phyloP scores from a whole-genome alignment of 2,888 invertebrate species.

The Agrotis ipsilon region DNA sequence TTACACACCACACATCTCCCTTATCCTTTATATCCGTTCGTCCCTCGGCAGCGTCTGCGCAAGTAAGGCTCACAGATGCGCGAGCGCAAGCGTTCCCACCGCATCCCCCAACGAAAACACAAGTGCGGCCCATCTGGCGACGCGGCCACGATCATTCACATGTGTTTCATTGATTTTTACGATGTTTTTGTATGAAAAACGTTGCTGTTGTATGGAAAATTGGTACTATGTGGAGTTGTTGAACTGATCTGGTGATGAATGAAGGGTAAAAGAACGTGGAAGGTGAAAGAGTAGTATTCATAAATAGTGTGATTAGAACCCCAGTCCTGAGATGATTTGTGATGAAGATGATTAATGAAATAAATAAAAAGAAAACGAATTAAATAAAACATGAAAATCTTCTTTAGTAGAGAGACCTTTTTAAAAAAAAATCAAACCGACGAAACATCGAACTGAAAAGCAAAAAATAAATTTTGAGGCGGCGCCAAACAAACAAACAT shows the following conservation, averaged over 20 bases:
- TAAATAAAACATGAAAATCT: background rate
- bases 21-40: conserved; percentile 58
- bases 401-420: background rate
- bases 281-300: background rate
- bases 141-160: conserved; percentile 76
- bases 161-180: conserved; percentile 71
- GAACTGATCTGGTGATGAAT: conserved; percentile 15
- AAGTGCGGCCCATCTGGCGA: conserved; percentile 86
- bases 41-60: conserved; percentile 52
- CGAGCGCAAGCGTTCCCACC: conserved; percentile 77
- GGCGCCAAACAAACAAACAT: no score
- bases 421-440: no score
- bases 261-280: background rate
- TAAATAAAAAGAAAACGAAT: no score
- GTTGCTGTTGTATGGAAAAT: conserved; percentile 17
- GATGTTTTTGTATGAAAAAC: conserved; percentile 56
- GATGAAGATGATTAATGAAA: background rate
- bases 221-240: conserved; percentile 5
- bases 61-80: conserved; percentile 52
- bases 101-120: conserved; percentile 77
- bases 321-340: background rate
- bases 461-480: no score
- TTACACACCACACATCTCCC: conserved; percentile 39
- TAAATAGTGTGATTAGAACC: background rate
- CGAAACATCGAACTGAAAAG: no score